Evolutionary conservation across 2,888 invertebrate species (phyloP).

Genomic region (Meloe dianella): DNA sequence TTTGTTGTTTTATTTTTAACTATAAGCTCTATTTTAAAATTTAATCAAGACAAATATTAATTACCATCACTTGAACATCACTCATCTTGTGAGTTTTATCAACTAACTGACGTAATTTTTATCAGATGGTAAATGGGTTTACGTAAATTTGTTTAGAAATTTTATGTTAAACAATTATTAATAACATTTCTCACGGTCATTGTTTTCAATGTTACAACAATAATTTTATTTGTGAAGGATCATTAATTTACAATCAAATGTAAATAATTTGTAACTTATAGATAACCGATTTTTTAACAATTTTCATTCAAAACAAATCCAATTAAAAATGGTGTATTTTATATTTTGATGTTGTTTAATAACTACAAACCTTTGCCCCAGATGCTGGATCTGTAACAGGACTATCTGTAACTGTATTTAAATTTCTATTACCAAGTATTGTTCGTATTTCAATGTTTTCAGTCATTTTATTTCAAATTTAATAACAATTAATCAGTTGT

Average conservation of each 20-base stretch:
- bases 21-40: too few relatives aligned
- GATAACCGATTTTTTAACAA: too few relatives aligned
- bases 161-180: too few relatives aligned
- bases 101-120: too few relatives aligned
- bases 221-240: not conserved
- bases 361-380: slow-evolving; percentile 61
- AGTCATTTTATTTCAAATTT: slow-evolving; percentile 48
- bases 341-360: not conserved
- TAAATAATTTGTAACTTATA: too few relatives aligned
- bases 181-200: slow-evolving; percentile 5
- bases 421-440: slow-evolving; percentile 57
- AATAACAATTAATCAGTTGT: too few relatives aligned
- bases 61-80: slow-evolving; percentile 1
- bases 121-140: too few relatives aligned
- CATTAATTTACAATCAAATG: not conserved
- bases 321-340: slow-evolving; percentile 2
- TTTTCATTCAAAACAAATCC: slow-evolving; percentile 3
- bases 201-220: not conserved
- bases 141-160: too few relatives aligned
- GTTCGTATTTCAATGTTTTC: slow-evolving; percentile 57
- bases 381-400: slow-evolving; percentile 81
- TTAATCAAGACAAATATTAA: not conserved
- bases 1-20: not conserved
- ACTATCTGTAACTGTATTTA: slow-evolving; percentile 70
- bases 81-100: not conserved